Conservation (phyloP, 2,888 invertebrate genomes). For the Drosophila peninsularis region DNA sequence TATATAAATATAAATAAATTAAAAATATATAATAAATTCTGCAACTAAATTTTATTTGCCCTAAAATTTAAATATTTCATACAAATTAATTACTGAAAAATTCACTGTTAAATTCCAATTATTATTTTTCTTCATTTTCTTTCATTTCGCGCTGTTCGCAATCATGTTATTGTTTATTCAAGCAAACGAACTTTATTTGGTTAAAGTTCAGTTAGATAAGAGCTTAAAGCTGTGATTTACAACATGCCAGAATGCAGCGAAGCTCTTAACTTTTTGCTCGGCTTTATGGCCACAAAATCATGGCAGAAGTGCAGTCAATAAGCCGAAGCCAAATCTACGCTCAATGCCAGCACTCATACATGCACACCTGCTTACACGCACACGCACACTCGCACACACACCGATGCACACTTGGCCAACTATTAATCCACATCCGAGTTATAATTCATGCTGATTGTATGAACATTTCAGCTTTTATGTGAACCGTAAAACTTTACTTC, state of each 20-base stretch:
- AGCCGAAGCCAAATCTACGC: slow-evolving; percentile 39
- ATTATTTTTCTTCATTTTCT: too few relatives aligned
- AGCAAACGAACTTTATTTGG: neutral
- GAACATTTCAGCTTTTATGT: slow-evolving; percentile 80
- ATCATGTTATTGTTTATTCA: neutral
- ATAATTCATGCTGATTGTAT: slow-evolving; percentile 81
- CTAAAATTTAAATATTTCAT: neutral
- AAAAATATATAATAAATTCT: too few relatives aligned
- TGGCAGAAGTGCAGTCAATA: slow-evolving; percentile 38
- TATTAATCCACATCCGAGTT: slow-evolving; percentile 81
- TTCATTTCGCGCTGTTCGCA: neutral
- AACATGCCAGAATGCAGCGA: slow-evolving; percentile 34
- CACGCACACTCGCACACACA: slow-evolving; percentile 19
- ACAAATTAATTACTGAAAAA: too few relatives aligned
- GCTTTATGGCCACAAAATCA: slow-evolving; percentile 38
- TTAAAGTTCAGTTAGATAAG: slow-evolving; percentile 16
- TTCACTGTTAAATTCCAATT: neutral
- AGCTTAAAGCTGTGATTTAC: slow-evolving; percentile 25
- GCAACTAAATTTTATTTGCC: neutral
- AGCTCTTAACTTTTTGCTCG: slow-evolving; percentile 43
- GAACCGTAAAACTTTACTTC: slow-evolving; percentile 80
- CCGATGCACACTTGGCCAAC: slow-evolving; percentile 55
- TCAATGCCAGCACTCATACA: slow-evolving; percentile 10
- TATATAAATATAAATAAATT: too few relatives aligned
- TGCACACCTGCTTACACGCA: neutral